Base-by-base conservation (phyloP, 2,113 vertebrate species). In the Ptilonorhynchus violaceus region DNA sequence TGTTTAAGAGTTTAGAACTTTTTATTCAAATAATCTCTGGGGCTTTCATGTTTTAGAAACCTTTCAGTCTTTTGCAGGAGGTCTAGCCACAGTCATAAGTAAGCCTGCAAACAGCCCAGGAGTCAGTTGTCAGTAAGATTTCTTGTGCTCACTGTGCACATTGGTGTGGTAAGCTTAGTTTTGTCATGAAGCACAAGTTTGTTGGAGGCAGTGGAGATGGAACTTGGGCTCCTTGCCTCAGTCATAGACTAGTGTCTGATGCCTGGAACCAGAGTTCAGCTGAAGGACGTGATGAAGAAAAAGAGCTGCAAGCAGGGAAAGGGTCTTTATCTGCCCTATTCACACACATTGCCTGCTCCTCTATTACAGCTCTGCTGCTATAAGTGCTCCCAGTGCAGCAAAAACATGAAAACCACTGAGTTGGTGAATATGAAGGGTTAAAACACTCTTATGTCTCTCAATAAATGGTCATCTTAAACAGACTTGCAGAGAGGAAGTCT, bases 131-230 rank as follows among this genome's bases (percentile, higher is more conserved):
- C 21, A 7, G 11, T 41, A 76, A 73, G 47, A 80, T 49, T 46
- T 9, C 9, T 64, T 1, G 0, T 60, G 35, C 13, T 77, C 18
- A 22, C 8, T 35, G 7, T 67, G 53, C 10, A 46, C 0, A 3
- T 12, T 27, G 13, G 6, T 46, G 19, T 28, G 25, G 27, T 27
- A 50, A 68, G 15, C 13, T 49, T 63, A 56, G 24, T 23, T 88
- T 90, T 74, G 13, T 30, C n/a, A 42, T 33, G 33, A 90, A 77
- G 12, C 30, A 60, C 10, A 64, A 64, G 7, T n/a, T 59, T 81
- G 10, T 10, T 85, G 56, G 37, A 66, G 33, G 11, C 16, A 44
- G 28, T 7, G 11, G 14, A 31, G 7, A 27, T 35, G 33, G 8
- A 79, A 16, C 9, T 59, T 14, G 7, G 23, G 24, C 49, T 64